Evolutionary conservation across 1,140 invertebrate species (phyloP), one percentile per base, ranked within the genome.

Genomic region (Bradysia coprophila): DNA sequence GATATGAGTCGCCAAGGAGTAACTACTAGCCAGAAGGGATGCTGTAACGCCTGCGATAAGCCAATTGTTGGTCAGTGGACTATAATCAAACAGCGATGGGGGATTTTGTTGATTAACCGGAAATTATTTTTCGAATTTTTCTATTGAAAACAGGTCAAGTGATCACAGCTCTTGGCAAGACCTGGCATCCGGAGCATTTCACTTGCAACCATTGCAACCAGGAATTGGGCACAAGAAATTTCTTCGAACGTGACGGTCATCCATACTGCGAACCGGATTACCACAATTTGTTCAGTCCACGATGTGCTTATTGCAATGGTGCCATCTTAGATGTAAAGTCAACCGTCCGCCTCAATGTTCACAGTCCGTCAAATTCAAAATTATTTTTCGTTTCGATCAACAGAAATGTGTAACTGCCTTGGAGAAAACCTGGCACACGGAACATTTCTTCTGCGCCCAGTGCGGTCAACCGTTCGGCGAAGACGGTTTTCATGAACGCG

Each of bases 101-200:
- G n/a, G n/a, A n/a, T n/a, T n/a, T n/a, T n/a, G n/a, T n/a, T n/a
- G n/a, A n/a, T n/a, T n/a, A n/a, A n/a, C n/a, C n/a, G n/a, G n/a
- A n/a, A n/a, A n/a, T n/a, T n/a, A n/a, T n/a, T n/a, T n/a, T n/a
- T n/a, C n/a, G n/a, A n/a, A n/a, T n/a, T n/a, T n/a, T n/a, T n/a
- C n/a, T n/a, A n/a, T n/a, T n/a, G n/a, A n/a, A n/a, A n/a, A n/a
- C n/a, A n/a, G n/a, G n/a, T n/a, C 90, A 95, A 76, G 87, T 90
- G 59, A 59, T 57, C 49, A 96, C 92, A 23, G 95, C 95, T 1
- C 57, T 99, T 49, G 95, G 94, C 21, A 89, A 92, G 63, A 95
- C 93, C n/a, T 99, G 93, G 93, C 95, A 99, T 65, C 92, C 94
- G 10, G 94, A 98, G 66, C 95, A 98, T 62, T 99, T 98, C 65